phyloP scores from a whole-genome alignment of 2,113 vertebrate species.

The Heptranchias perlo region DNA sequence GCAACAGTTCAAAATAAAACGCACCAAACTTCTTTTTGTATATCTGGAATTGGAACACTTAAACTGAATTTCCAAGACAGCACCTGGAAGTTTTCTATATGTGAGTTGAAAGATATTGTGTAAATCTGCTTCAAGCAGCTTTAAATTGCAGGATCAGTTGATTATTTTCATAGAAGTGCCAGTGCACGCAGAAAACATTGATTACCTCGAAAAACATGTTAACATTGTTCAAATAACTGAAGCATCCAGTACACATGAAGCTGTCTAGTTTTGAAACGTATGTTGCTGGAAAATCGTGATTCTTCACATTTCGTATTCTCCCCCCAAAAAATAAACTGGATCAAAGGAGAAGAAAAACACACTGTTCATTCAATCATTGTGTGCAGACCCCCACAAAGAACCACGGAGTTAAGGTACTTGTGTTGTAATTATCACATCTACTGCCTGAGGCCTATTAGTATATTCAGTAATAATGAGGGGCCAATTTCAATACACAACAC shows the following conservation, averaged over 20 bases:
- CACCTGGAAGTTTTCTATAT: not conserved
- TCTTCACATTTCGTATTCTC: not conserved
- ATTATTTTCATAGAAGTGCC: not conserved
- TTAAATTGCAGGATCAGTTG: not conserved
- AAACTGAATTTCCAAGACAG: not conserved
- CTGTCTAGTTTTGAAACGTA: not conserved
- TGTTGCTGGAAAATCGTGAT: not conserved
- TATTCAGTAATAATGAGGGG: conserved; percentile 37
- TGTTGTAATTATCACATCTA: not conserved
- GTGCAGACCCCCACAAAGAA: accelerated
- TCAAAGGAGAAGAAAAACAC: conserved; percentile 20
- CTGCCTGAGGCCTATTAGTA: not conserved
- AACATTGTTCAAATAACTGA: not conserved
- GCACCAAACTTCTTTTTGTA: not conserved
- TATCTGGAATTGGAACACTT: not conserved
- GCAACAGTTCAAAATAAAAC: not conserved
- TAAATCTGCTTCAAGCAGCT: too few relatives aligned
- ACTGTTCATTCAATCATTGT: conserved; percentile 24
- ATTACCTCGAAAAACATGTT: not conserved
- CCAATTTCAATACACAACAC: conserved; percentile 6
- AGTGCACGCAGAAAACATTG: not conserved
- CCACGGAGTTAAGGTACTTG: not conserved
- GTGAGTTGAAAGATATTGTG: not conserved
- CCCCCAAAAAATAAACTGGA: conserved; percentile 1
- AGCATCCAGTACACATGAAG: not conserved